Evolutionary conservation across 2,888 invertebrate species (phyloP), one percentile per base, ranked within the genome.

Genomic region (Eledona agricola): DNA sequence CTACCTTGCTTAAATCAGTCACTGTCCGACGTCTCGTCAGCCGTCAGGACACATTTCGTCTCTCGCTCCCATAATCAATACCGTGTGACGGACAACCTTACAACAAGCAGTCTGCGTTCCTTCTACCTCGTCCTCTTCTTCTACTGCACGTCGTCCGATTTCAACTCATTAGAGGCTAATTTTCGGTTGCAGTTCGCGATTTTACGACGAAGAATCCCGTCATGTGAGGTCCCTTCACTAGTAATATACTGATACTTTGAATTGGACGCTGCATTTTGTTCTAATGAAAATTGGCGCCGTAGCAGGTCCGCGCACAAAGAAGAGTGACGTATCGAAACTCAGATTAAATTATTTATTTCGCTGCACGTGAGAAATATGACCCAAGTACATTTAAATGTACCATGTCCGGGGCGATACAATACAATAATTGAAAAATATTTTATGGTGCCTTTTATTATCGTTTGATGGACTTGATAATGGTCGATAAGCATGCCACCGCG

Each of bases 11-110:
- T 64, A 55, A 62, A 64, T 64, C 66, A 61, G 62, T 62, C 68
- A 68, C 59, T 62, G 64, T 63, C 65, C 65, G 59, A 29, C 55
- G 65, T 72, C 74, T 73, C 73, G 55, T 55, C 55, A 55, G 34
- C 45, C 45, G 51, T 51, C 51, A 45, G 37, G 45, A 29, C 55
- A 57, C 57, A 50, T 55, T 56, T 55, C 43, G 47, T 51, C 51
- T 55, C 58, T 59, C 51, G 47, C 53, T 53, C 58, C 47, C 38
- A 43, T 57, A 58, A 61, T 62, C 62, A 61, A 62, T 64, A 60
- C 58, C 32, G 58, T 54, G 57, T 60, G 63, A 63, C 57, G 56
- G 55, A 42, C 51, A 55, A 47, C 46, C 32, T 55, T 37, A n/a
- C n/a, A n/a, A n/a, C n/a, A n/a, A n/a, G 52, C 55, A 43, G 46